Evolutionary conservation across 2,797 vertebrate genomes (phyloP).

Genomic region (Hypotaenidia philippensis): DNA sequence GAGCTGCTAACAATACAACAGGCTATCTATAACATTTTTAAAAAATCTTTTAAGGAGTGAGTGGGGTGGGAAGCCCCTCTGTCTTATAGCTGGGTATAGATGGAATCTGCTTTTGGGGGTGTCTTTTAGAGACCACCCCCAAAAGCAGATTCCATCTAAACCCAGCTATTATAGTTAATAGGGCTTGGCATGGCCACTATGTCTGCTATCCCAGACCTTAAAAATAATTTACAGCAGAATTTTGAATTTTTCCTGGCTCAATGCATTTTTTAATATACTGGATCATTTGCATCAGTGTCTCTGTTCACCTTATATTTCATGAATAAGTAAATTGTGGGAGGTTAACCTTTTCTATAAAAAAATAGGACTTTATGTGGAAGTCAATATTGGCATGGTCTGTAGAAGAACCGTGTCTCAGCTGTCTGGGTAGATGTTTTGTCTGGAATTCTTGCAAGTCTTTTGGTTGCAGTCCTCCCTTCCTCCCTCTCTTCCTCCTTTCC

Average conservation of each 20-base stretch:
- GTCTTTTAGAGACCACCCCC: background rate
- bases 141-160: constrained; percentile 31
- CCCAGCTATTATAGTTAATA: constrained; percentile 29
- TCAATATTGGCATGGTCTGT: constrained; percentile 34
- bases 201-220: constrained; percentile 43
- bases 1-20: background rate
- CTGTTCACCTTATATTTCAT: constrained; percentile 70
- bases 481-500: too few species aligned
- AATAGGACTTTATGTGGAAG: constrained; percentile 58
- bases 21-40: background rate
- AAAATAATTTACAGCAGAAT: constrained; percentile 62
- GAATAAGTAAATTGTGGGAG: constrained; percentile 67
- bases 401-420: constrained; percentile 37
- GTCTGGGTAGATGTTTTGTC: constrained; percentile 10
- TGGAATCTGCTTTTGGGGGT: too few species aligned
- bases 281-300: constrained; percentile 67
- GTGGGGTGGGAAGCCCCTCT: background rate
- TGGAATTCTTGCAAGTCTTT: background rate
- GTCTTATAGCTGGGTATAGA: background rate
- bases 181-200: constrained; percentile 15
- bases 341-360: constrained; percentile 58
- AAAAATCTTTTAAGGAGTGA: background rate
- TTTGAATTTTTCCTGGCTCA: constrained; percentile 67
- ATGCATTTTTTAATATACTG: constrained; percentile 71
- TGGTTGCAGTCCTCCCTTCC: background rate